Percentiles rank a stretch among this genome's conserved stretches.
These are phyloP conservation scores for Troides helena DNA, from an alignment of 2,888 invertebrate genomes.

Conservation along the genomic window DNA sequence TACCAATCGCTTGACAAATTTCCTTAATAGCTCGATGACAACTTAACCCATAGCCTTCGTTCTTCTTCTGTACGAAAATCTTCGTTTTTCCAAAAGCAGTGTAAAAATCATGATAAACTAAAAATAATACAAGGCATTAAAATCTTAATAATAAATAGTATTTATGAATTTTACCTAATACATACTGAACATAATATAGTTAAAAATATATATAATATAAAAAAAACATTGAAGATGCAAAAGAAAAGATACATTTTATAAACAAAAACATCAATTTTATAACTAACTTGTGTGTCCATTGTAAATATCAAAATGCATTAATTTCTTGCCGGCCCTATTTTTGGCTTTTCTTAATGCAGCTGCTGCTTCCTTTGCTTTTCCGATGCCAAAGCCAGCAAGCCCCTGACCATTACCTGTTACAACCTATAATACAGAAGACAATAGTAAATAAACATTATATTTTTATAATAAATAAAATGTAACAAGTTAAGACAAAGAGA, in stretches of 20 bases:
- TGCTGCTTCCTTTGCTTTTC: slow-evolving; percentile 84
- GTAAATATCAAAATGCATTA: slow-evolving; percentile 91
- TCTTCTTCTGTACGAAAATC: slow-evolving; percentile 90
- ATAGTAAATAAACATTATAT: neutral
- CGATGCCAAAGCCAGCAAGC: slow-evolving; percentile 89
- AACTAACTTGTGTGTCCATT: slow-evolving; percentile 89
- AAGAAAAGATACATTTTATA: neutral
- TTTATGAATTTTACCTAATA: too few relatives aligned
- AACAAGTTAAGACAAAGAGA: neutral
- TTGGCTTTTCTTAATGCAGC: slow-evolving; percentile 88
- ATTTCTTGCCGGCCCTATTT: slow-evolving; percentile 92
- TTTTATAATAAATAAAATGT: too few relatives aligned
- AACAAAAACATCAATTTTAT: neutral
- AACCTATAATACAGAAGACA: slow-evolving; percentile 55
- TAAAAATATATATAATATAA: neutral
- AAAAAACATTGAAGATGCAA: neutral
- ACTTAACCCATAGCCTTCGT: slow-evolving; percentile 92
- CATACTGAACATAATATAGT: too few relatives aligned
- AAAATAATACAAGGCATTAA: slow-evolving; percentile 40
- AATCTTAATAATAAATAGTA: too few relatives aligned
- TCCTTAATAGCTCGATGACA: slow-evolving; percentile 94
- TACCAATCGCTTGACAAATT: slow-evolving; percentile 93
- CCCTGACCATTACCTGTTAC: slow-evolving; percentile 97
- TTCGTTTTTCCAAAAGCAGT: slow-evolving; percentile 91
- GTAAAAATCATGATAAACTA: slow-evolving; percentile 93